Percentiles rank a stretch among this genome's conserved stretches.
Conservation (phyloP, 2,888 invertebrate species). For the Drosophila kanekoi region DNA sequence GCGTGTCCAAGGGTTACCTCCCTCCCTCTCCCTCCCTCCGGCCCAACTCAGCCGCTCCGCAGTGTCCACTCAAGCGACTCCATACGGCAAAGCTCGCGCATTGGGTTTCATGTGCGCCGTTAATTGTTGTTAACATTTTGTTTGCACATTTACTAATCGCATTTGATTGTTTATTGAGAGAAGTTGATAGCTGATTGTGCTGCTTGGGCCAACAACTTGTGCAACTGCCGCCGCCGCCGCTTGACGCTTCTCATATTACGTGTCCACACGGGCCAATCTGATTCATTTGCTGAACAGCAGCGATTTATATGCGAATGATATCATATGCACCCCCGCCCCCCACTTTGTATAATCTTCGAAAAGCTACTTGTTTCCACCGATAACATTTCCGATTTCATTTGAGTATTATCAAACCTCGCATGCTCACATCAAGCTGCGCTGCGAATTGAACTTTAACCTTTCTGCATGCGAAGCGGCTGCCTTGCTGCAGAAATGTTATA, state of each 20-base stretch:
- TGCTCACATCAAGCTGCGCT: too few species aligned
- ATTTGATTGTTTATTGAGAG: slow-evolving; percentile 66
- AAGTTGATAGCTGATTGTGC: slow-evolving; percentile 22
- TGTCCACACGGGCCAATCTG: slow-evolving; percentile 22
- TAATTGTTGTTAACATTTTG: slow-evolving; percentile 69
- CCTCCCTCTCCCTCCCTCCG: background rate
- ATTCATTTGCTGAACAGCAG: slow-evolving; percentile 18
- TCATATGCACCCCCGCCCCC: too few species aligned
- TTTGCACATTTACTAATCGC: slow-evolving; percentile 74
- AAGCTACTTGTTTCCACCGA: background rate
- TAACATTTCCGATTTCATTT: too few species aligned
- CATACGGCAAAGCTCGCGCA: slow-evolving; percentile 14
- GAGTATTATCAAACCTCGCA: too few species aligned
- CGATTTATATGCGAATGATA: background rate
- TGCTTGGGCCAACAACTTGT: slow-evolving; percentile 9
- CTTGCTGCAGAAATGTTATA: too few species aligned
- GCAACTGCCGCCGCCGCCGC: background rate
- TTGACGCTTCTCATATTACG: slow-evolving; percentile 34
- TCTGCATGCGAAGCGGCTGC: too few species aligned
- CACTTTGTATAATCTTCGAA: background rate
- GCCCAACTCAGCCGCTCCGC: background rate
- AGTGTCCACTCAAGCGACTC: background rate
- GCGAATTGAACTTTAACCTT: too few species aligned
- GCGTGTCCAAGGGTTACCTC: slow-evolving; percentile 41
- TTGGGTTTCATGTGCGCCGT: slow-evolving; percentile 59